Percentiles rank a stretch among this genome's conserved stretches.
Evolutionary conservation across 2,113 vertebrate genomes (phyloP).

Genomic region (Aegithalos caudatus): DNA sequence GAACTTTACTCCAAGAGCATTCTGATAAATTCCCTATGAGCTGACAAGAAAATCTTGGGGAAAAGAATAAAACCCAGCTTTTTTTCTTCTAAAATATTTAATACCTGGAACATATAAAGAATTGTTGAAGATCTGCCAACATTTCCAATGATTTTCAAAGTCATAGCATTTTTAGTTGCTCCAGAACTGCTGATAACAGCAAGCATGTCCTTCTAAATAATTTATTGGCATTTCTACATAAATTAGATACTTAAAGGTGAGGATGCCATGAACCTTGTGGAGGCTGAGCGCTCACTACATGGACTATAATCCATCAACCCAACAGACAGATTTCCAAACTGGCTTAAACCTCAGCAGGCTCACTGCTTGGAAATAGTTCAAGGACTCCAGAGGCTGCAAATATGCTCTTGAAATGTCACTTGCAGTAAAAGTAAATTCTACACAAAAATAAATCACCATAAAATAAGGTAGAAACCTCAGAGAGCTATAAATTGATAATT

Average conservation of each 20-base stretch:
- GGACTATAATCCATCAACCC: conserved; percentile 13
- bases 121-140: background rate
- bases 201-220: conserved; percentile 60
- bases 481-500: conserved; percentile 1
- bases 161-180: background rate
- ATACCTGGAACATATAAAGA: background rate
- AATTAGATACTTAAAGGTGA: conserved; percentile 61
- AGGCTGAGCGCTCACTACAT: conserved; percentile 1
- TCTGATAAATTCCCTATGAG: background rate
- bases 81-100: background rate
- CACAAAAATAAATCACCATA: conserved; percentile 19
- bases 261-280: conserved; percentile 41
- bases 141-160: conserved; percentile 42
- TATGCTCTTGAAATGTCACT: background rate
- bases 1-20: background rate
- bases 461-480: background rate
- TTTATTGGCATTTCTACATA: conserved; percentile 55
- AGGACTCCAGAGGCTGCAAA: conserved; percentile 3
- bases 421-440: background rate
- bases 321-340: conserved; percentile 46
- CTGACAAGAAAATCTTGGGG: background rate
- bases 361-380: conserved; percentile 21
- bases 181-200: conserved; percentile 60
- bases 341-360: background rate
- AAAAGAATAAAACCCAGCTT: background rate